Conservation (phyloP, 2,113 vertebrate genomes). For the Lepidothrix coronata region DNA sequence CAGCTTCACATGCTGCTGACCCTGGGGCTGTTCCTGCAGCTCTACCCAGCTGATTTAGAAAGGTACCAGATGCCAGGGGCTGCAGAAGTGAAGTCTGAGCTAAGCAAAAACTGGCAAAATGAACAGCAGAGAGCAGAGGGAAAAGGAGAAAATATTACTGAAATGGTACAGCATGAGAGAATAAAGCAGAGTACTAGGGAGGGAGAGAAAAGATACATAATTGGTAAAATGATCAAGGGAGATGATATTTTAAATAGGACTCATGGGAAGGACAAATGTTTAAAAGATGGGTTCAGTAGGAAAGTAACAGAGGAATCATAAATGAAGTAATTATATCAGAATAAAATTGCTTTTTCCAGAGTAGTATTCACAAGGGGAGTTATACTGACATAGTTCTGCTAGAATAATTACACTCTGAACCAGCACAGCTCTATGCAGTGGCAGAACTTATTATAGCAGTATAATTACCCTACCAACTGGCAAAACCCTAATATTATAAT, state of each 20-base stretch:
- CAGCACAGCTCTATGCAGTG: slow-evolving; percentile 13
- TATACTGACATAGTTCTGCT: slow-evolving; percentile 19
- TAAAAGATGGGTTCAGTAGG: slow-evolving; percentile 39
- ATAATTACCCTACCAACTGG: slow-evolving; percentile 23
- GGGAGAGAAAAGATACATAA: neutral
- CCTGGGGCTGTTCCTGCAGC: neutral
- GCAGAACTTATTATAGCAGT: slow-evolving; percentile 46
- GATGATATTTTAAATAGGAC: slow-evolving; percentile 45
- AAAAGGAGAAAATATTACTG: neutral
- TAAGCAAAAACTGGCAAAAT: neutral
- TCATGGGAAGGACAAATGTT: slow-evolving; percentile 33
- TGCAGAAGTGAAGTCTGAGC: neutral
- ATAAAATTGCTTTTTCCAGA: slow-evolving; percentile 51
- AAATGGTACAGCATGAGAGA: neutral
- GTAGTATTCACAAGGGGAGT: slow-evolving; percentile 20
- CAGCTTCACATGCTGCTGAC: neutral
- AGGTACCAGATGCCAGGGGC: neutral
- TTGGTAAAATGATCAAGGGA: slow-evolving; percentile 50
- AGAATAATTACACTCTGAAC: slow-evolving; percentile 46
- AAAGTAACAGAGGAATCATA: slow-evolving; percentile 57
- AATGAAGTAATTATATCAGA: slow-evolving; percentile 52
- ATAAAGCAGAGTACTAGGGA: neutral
- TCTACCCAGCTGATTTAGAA: neutral
- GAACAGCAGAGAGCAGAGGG: neutral
- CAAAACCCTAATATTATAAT: slow-evolving; percentile 24